Conservation (phyloP, 2,797 vertebrate genomes). For the Crocidura indochinensis region DNA sequence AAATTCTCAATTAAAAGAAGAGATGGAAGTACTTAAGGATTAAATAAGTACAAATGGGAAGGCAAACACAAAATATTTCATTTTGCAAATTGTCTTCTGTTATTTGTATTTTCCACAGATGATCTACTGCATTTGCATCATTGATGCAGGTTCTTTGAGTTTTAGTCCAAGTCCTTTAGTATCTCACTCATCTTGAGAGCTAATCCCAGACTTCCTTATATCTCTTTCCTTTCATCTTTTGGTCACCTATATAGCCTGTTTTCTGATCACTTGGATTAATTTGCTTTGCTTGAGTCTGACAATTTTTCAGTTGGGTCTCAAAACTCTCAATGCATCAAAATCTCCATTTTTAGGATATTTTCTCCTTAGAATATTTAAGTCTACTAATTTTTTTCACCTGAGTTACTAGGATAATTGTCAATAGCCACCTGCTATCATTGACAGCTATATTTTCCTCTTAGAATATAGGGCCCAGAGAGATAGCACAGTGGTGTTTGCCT, state of each 20-base stretch:
- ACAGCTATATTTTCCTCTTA: neutral
- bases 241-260: neutral
- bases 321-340: neutral
- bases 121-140: neutral
- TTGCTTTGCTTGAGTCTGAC: no score
- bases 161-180: neutral
- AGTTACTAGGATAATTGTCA: conserved; percentile 5
- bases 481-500: no score
- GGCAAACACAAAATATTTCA: neutral
- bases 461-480: neutral
- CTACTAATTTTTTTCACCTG: conserved; percentile 11
- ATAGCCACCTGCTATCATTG: neutral
- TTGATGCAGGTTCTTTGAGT: neutral
- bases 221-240: neutral
- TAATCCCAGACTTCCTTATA: neutral
- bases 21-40: conserved; percentile 14
- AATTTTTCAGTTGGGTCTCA: neutral
- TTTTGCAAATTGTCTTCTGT: neutral
- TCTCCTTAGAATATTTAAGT: neutral
- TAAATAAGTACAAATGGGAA: conserved; percentile 20
- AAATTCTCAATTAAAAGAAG: conserved; percentile 46
- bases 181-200: neutral
- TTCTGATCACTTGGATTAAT: neutral
- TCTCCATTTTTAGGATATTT: neutral
- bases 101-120: neutral